phyloP scores from a whole-genome alignment of 2,888 invertebrate species.

The Polymixis flavicincta region DNA sequence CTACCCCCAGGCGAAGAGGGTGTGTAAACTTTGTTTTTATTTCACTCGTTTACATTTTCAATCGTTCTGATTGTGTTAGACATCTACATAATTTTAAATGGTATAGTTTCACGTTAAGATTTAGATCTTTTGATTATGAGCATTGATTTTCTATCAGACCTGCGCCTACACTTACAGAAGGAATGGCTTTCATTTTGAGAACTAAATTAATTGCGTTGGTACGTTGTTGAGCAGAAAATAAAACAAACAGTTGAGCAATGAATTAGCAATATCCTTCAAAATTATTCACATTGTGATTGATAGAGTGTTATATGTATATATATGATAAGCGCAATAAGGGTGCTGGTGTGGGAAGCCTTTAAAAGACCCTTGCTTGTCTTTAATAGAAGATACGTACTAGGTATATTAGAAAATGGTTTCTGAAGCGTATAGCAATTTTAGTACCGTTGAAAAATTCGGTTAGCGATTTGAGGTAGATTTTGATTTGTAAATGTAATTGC shows the following conservation, averaged over 20 bases:
- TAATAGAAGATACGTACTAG: neutral
- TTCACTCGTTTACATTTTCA: neutral
- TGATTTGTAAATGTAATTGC: slow-evolving; percentile 1
- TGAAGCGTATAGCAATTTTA: slow-evolving; percentile 12
- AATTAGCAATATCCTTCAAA: too few species aligned
- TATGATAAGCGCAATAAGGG: too few species aligned
- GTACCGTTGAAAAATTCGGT: slow-evolving; percentile 28
- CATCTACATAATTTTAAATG: neutral
- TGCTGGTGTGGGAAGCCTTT: neutral
- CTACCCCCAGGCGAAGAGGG: too few species aligned
- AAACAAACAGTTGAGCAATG: too few species aligned
- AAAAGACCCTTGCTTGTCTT: neutral
- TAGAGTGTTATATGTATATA: too few species aligned
- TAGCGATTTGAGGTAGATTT: slow-evolving; percentile 20
- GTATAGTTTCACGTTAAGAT: neutral
- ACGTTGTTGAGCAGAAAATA: too few species aligned
- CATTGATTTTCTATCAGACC: neutral
- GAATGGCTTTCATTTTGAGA: too few species aligned
- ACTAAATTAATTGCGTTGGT: too few species aligned
- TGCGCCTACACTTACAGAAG: too few species aligned
- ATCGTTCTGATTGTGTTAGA: neutral
- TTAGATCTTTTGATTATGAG: neutral
- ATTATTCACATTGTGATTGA: too few species aligned
- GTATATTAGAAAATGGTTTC: neutral
- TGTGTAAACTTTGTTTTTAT: neutral